Conservation (phyloP, 2,888 invertebrate genomes). For the Suillia variegata region DNA sequence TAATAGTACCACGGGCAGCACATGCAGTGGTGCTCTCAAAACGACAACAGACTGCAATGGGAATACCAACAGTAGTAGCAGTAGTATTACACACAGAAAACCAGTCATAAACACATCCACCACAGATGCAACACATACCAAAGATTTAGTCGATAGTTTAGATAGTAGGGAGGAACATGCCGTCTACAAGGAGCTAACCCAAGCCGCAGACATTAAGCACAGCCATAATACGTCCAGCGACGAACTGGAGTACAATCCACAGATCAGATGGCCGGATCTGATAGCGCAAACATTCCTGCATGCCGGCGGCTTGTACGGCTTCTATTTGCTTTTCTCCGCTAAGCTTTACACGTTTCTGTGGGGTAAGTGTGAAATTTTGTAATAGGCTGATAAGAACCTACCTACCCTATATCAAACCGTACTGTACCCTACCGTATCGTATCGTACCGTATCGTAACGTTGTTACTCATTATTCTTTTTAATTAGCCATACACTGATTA, state of each 20-base stretch:
- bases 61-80: neutral
- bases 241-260: slow-evolving; percentile 64
- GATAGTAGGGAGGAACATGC: slow-evolving; percentile 51
- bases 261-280: slow-evolving; percentile 76
- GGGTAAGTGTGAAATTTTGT: slow-evolving; percentile 67
- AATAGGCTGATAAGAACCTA: no score
- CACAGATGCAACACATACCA: slow-evolving; percentile 32
- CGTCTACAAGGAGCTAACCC: slow-evolving; percentile 46
- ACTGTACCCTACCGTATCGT: no score
- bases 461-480: no score
- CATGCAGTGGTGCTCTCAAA: slow-evolving; percentile 7
- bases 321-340: slow-evolving; percentile 68
- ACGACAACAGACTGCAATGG: slow-evolving; percentile 28
- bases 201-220: slow-evolving; percentile 12
- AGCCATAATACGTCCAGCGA: neutral
- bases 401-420: no score
- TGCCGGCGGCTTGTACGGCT: slow-evolving; percentile 71
- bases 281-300: slow-evolving; percentile 74
- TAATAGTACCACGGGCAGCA: slow-evolving; percentile 23
- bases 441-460: no score
- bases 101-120: slow-evolving; percentile 14
- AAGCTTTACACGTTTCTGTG: slow-evolving; percentile 71
- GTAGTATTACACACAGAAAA: slow-evolving; percentile 28
- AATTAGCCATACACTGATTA: no score
- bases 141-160: slow-evolving; percentile 39